Percentiles rank a stretch among this genome's conserved stretches.
phyloP scores from a whole-genome alignment of 2,797 vertebrate species.

The Sebastes trivittatus region DNA sequence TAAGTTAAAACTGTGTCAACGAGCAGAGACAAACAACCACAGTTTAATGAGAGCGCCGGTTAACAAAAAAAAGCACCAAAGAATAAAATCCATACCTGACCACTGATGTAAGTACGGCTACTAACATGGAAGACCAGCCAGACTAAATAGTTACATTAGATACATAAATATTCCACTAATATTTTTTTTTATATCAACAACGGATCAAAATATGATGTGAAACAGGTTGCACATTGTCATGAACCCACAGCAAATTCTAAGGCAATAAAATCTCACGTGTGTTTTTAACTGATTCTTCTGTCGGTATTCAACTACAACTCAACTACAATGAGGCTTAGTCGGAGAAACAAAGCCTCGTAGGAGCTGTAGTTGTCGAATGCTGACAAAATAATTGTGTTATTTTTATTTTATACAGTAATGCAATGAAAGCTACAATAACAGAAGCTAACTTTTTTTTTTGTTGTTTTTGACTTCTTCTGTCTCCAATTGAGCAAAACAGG shows the following conservation, averaged over 20 bases:
- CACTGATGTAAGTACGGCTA: slow-evolving; percentile 33
- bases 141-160: slow-evolving; percentile 33
- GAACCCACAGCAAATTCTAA: slow-evolving; percentile 9
- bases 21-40: slow-evolving; percentile 41
- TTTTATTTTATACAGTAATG: not conserved
- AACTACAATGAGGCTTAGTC: slow-evolving; percentile 16
- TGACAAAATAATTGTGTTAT: not conserved
- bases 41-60: not conserved
- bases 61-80: not conserved
- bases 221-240: not conserved
- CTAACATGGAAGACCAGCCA: slow-evolving; percentile 47
- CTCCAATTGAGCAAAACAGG: not conserved
- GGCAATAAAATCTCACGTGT: slow-evolving; percentile 25
- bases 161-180: slow-evolving; percentile 18
- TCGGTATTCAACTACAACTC: slow-evolving; percentile 7
- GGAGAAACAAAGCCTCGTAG: slow-evolving; percentile 9
- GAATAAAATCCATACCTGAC: slow-evolving; percentile 13
- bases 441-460: not conserved
- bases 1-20: not conserved
- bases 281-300: not conserved
- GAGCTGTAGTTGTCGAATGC: slow-evolving; percentile 20
- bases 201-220: slow-evolving; percentile 4
- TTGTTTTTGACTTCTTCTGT: not conserved
- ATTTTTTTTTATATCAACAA: slow-evolving; percentile 10
- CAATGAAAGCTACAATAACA: slow-evolving; percentile 12